These are phyloP conservation scores for Psittacus erithacus DNA, from an alignment of 2,113 vertebrate genomes.

Conservation along the genomic window DNA sequence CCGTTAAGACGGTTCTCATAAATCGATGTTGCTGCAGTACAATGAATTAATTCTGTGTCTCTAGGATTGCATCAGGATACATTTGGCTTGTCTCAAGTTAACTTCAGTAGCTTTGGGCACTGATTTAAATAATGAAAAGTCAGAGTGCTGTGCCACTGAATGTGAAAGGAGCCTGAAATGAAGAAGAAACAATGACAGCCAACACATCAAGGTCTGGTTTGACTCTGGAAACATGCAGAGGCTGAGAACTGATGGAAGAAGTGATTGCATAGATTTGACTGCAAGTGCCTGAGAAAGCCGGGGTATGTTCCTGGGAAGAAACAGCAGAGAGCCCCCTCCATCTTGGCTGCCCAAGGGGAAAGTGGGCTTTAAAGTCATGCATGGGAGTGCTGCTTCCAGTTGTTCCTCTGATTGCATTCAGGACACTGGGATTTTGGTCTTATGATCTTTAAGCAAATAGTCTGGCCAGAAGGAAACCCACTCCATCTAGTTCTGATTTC, in stretches of 20 bases:
- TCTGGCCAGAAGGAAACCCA: neutral
- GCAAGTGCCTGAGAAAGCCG: rapidly evolving
- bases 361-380: neutral
- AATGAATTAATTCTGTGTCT: neutral
- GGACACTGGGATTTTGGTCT: neutral
- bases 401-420: neutral
- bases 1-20: rapidly evolving
- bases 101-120: neutral
- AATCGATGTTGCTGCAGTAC: rapidly evolving
- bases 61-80: too few species aligned
- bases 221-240: neutral
- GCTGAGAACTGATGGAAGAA: neutral
- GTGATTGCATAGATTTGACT: neutral
- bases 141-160: neutral
- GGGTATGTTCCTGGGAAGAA: neutral
- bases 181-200: neutral
- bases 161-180: neutral
- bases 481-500: neutral
- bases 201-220: neutral
- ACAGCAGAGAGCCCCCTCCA: rapidly evolving
- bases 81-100: neutral
- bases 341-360: neutral
- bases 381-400: rapidly evolving
- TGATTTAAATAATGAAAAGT: neutral
- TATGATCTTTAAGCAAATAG: neutral